Conservation (phyloP, 2,888 invertebrate genomes). For the Ferrisia virgata region DNA sequence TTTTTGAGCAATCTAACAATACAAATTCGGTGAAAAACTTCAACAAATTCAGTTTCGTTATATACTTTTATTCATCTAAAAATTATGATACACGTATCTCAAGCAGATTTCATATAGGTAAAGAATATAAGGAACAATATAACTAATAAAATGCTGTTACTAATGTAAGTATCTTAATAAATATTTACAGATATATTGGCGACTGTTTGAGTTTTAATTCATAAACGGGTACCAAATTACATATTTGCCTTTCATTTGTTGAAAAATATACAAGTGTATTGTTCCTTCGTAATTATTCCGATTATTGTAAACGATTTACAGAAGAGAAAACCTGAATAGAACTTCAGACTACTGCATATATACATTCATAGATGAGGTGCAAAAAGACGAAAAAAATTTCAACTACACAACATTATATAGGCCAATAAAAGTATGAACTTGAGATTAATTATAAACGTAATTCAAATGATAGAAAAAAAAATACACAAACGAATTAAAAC, state of each 20-base stretch:
- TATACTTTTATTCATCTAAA: constrained; percentile 31
- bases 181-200: constrained; percentile 26
- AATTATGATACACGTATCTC: constrained; percentile 43
- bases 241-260: neutral
- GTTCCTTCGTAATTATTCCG: neutral
- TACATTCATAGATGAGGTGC: neutral
- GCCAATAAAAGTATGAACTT: constrained; percentile 5
- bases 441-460: neutral
- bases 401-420: neutral
- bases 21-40: neutral
- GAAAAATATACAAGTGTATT: constrained; percentile 26
- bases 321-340: neutral
- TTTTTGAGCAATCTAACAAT: neutral
- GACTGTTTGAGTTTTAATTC: neutral
- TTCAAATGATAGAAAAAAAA: constrained; percentile 3
- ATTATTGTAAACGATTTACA: neutral
- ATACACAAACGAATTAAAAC: neutral
- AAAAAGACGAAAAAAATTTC: neutral
- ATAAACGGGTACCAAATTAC: neutral
- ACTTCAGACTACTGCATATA: neutral
- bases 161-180: constrained; percentile 33
- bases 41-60: neutral
- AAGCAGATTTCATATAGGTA: constrained; percentile 37
- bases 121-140: constrained; percentile 41
- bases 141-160: constrained; percentile 40